Conservation (phyloP, 2,888 invertebrate species). For the Macrosiphum euphorbiae region DNA sequence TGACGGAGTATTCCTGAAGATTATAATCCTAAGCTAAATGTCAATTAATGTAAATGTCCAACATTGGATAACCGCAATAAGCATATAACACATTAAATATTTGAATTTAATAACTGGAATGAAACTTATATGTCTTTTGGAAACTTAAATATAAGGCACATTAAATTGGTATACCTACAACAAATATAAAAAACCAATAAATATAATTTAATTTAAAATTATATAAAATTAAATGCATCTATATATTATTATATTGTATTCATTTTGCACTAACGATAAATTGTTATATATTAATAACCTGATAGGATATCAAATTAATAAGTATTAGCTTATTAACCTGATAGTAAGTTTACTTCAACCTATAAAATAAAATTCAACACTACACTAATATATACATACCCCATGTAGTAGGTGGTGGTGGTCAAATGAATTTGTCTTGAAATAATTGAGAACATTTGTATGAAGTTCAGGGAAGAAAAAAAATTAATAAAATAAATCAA, state of each 20-base stretch:
- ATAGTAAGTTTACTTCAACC: too few relatives aligned
- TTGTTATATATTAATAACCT: not conserved
- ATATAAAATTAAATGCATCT: not conserved
- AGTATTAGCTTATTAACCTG: too few relatives aligned
- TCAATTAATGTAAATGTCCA: not conserved
- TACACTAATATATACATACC: too few relatives aligned
- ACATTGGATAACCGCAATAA: slow-evolving; percentile 9
- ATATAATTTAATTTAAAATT: not conserved
- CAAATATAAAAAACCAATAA: not conserved
- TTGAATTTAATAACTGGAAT: not conserved
- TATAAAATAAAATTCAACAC: too few relatives aligned
- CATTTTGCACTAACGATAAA: not conserved
- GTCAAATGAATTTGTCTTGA: too few relatives aligned
- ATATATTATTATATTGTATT: not conserved
- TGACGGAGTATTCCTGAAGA: not conserved
- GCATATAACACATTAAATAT: not conserved
- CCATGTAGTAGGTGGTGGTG: too few relatives aligned
- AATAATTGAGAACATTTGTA: too few relatives aligned
- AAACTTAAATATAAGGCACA: not conserved
- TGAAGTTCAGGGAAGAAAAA: too few relatives aligned
- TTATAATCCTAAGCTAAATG: slow-evolving; percentile 11
- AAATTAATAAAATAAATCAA: too few relatives aligned
- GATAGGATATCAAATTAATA: too few relatives aligned
- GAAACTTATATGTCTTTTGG: not conserved
- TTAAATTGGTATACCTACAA: not conserved